phyloP scores from a whole-genome alignment of 2,888 invertebrate genomes.

The Drosophila borborema region DNA sequence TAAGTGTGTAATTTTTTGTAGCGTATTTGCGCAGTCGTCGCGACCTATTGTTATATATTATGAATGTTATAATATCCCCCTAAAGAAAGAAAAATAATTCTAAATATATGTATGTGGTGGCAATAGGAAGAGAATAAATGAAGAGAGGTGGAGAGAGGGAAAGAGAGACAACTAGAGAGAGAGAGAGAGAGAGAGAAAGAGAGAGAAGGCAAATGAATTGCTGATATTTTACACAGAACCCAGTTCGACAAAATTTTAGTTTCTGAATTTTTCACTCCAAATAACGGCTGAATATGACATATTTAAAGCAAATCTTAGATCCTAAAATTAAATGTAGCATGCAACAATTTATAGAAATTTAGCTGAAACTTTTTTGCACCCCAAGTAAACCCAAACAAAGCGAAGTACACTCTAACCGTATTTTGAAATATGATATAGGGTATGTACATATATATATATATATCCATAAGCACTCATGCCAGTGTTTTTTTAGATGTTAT shows the following conservation, averaged over 20 bases:
- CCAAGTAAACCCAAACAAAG: slow-evolving; percentile 18
- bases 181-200: not conserved
- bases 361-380: slow-evolving; percentile 75
- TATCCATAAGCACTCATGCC: slow-evolving; percentile 48
- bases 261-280: slow-evolving; percentile 28
- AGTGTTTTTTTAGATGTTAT: slow-evolving; percentile 71
- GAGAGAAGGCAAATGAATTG: slow-evolving; percentile 46
- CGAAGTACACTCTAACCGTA: slow-evolving; percentile 35
- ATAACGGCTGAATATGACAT: slow-evolving; percentile 7
- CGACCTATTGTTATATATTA: slow-evolving; percentile 53
- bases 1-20: slow-evolving; percentile 64
- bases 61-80: slow-evolving; percentile 44
- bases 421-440: slow-evolving; percentile 24
- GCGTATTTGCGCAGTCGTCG: slow-evolving; percentile 49
- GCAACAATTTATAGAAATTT: slow-evolving; percentile 74
- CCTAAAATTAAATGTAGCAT: slow-evolving; percentile 42
- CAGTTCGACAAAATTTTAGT: slow-evolving; percentile 52
- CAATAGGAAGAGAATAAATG: not conserved
- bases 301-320: slow-evolving; percentile 27
- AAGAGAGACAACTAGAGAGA: no score
- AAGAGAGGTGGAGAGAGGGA: no score
- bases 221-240: slow-evolving; percentile 74
- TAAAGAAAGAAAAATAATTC: slow-evolving; percentile 20
- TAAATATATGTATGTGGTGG: slow-evolving; percentile 35
- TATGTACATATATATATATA: slow-evolving; percentile 35